Evolutionary conservation across 2,888 invertebrate genomes (phyloP), one percentile per base, ranked within the genome.

Genomic region (Yponomeuta plumbellus): DNA sequence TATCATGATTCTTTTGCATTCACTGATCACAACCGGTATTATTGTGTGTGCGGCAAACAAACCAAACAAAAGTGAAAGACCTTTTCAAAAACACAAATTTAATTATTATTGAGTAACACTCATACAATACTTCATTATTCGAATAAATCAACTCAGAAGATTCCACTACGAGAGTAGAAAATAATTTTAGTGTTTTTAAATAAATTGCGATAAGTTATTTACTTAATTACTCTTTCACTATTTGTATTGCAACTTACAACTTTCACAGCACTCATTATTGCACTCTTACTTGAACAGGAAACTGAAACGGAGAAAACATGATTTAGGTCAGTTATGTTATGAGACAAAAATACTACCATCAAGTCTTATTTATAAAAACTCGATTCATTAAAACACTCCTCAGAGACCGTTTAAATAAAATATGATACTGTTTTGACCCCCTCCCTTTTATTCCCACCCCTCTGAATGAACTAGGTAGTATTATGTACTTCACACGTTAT

Each of bases 251-350:
- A 52, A 52, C 34, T 61, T 34, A 61, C 17, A 44, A 40, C 6
- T 44, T 17, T 64, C 23, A 52, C 40, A 22, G 64, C 64, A 52
- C 56, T 64, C 4, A 11, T 22, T 34, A 34, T 56, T 21, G 22
- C 64, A 40, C 22, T 13, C 64, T 80, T 84, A 93, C 75, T 92
- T 92, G 80, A 93, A 93, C 64, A 93, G 84, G 76, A 93, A 88
- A 77, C 92, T 92, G 90, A 73, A 91, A 91, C 73, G 83, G 80
- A 80, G 71, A 67, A 71, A 70, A 69, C 67, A 65, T 3, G 3
- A 6, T 52, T 17, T 52, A 17, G 44, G 1, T 52, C 3, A 52
- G 8, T 17, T 4, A 52, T 5, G 17, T 39, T n/a, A 34, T 8
- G 34, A 34, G 34, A 34, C 34, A 34, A 34, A 34, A 34, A 26